Percentiles rank a stretch among this genome's conserved stretches.
These are phyloP conservation scores for Geotrypetes seraphini DNA, from an alignment of 2,797 vertebrate genomes.

Conservation along the genomic window DNA sequence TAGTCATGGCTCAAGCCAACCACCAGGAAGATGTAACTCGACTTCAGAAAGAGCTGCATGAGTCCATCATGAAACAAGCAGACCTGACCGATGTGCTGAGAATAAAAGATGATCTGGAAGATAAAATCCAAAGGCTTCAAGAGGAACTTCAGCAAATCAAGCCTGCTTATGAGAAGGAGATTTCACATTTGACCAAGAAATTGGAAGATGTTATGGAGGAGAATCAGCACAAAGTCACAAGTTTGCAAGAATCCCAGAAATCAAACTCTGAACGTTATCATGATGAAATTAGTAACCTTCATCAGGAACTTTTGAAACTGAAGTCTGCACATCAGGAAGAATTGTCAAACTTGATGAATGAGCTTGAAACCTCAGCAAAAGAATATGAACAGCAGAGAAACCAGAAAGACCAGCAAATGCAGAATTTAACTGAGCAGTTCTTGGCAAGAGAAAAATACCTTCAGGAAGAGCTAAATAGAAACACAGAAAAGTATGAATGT, in stretches of 20 bases:
- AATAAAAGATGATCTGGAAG: slow-evolving; percentile 40
- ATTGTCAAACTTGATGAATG: slow-evolving; percentile 61
- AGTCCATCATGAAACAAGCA: slow-evolving; percentile 46
- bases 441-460: slow-evolving; percentile 59
- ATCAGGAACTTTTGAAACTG: slow-evolving; percentile 61
- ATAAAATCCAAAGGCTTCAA: slow-evolving; percentile 36
- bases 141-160: slow-evolving; percentile 46
- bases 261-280: slow-evolving; percentile 56
- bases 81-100: slow-evolving; percentile 47
- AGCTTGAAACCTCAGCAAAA: slow-evolving; percentile 40
- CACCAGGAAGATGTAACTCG: slow-evolving; percentile 56
- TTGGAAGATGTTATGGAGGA: slow-evolving; percentile 46
- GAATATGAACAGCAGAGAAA: slow-evolving; percentile 67
- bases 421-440: slow-evolving; percentile 56
- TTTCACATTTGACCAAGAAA: slow-evolving; percentile 54
- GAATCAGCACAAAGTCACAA: slow-evolving; percentile 48
- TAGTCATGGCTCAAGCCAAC: slow-evolving; percentile 49
- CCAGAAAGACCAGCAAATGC: slow-evolving; percentile 58
- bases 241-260: slow-evolving; percentile 59
- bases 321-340: slow-evolving; percentile 65
- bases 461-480: slow-evolving; percentile 51
- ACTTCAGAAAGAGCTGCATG: slow-evolving; percentile 62
- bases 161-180: slow-evolving; percentile 53
- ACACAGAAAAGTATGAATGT: slow-evolving; percentile 48
- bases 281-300: slow-evolving; percentile 65